Evolutionary conservation across 2,113 vertebrate genomes (phyloP).

Genomic region (Myiozetetes cayanensis): DNA sequence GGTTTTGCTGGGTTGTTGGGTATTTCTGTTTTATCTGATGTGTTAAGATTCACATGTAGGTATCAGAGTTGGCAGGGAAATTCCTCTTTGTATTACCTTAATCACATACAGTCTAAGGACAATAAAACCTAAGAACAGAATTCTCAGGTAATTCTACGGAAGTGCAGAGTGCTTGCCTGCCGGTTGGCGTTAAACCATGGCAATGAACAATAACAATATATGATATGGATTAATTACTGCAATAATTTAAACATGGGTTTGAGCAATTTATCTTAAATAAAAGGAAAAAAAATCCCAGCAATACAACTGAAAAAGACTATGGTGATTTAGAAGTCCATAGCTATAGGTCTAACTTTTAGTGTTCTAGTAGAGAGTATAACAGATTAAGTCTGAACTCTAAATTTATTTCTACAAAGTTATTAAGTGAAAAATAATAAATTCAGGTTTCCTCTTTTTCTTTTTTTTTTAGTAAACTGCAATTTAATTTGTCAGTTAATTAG

Average conservation of each 20-base stretch:
- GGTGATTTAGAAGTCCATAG: neutral
- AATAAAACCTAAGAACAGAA: neutral
- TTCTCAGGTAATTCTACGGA: neutral
- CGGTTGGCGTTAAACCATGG: neutral
- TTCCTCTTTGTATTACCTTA: neutral
- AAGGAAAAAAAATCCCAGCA: accelerated
- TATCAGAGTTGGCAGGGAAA: neutral
- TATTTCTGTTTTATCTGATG: neutral
- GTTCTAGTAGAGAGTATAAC: neutral
- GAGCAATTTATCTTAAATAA: neutral
- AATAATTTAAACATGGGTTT: neutral
- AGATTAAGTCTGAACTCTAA: neutral
- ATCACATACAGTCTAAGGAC: neutral
- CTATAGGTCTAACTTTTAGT: neutral
- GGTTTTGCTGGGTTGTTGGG: neutral
- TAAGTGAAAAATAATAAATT: neutral
- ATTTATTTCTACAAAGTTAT: neutral
- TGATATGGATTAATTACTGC: neutral
- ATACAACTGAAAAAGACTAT: neutral
- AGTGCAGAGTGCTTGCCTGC: neutral
- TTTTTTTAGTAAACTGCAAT: neutral
- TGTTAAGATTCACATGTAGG: neutral
- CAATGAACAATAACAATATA: neutral
- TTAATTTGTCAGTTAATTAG: neutral
- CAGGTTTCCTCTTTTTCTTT: accelerated